phyloP scores from a whole-genome alignment of 2,888 invertebrate species.

The Eulithis prunata region DNA sequence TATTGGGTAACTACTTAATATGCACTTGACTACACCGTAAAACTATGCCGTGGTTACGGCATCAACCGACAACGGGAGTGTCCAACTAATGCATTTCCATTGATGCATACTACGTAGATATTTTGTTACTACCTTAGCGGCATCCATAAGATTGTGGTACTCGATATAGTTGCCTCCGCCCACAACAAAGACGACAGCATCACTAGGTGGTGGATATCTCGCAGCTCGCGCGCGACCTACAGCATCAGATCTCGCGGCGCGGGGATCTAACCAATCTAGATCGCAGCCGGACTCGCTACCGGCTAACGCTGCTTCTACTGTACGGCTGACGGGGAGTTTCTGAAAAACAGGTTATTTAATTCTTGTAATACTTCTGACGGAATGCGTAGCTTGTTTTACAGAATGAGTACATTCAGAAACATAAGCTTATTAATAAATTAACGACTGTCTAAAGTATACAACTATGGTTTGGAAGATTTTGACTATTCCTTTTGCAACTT shows the following conservation, averaged over 20 bases:
- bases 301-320: constrained; percentile 88
- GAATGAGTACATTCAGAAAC: no score
- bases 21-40: no score
- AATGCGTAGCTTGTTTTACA: no score
- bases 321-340: constrained; percentile 97
- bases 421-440: no score
- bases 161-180: constrained; percentile 99
- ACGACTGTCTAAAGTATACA: no score
- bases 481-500: no score
- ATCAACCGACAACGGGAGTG: no score
- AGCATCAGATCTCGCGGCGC: constrained; percentile 90
- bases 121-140: constrained; percentile 88
- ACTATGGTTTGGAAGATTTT: no score
- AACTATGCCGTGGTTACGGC: no score
- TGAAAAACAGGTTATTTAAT: constrained; percentile 54
- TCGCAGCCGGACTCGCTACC: constrained; percentile 91
- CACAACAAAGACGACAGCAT: constrained; percentile 95
- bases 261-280: constrained; percentile 97
- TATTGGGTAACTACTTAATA: no score
- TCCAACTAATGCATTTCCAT: no score
- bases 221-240: constrained; percentile 84
- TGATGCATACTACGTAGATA: neutral
- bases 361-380: no score
- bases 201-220: constrained; percentile 89
- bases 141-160: constrained; percentile 98